Conservation (phyloP, 2,797 vertebrate genomes). For the Chloroceryle inda region DNA sequence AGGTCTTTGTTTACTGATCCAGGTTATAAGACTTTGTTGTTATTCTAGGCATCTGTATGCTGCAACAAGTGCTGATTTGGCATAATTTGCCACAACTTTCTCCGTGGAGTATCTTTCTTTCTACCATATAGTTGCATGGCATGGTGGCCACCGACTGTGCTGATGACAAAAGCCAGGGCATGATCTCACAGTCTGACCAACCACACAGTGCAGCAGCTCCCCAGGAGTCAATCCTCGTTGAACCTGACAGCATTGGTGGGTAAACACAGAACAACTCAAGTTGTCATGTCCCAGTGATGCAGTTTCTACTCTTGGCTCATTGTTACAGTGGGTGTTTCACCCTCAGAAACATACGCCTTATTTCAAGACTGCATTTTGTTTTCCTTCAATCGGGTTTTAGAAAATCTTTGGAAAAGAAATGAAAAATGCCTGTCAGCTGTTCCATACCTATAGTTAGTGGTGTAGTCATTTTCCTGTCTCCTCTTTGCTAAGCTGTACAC, state of each 20-base stretch:
- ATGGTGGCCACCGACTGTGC: not conserved
- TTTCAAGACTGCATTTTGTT: not conserved
- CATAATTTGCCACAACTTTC: not conserved
- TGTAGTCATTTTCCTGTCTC: not conserved
- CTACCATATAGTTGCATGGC: not conserved
- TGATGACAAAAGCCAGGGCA: not conserved
- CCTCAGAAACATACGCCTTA: not conserved
- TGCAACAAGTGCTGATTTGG: not conserved
- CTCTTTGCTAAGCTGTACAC: not conserved
- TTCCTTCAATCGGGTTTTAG: not conserved
- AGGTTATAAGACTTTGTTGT: not conserved
- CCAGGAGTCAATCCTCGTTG: not conserved
- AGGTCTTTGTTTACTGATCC: not conserved
- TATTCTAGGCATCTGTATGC: not conserved
- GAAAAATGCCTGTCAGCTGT: not conserved
- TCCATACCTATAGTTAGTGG: not conserved
- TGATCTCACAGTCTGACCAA: not conserved
- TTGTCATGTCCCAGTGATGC: not conserved
- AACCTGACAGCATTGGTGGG: not conserved
- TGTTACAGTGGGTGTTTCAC: not conserved
- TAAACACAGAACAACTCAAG: not conserved
- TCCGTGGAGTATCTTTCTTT: not conserved
- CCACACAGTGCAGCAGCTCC: not conserved
- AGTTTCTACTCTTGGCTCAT: not conserved
- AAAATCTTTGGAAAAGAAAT: not conserved